Percentiles rank a stretch among this genome's conserved stretches.
phyloP scores from a whole-genome alignment of 2,888 invertebrate genomes.

The Dynastes tityus region DNA sequence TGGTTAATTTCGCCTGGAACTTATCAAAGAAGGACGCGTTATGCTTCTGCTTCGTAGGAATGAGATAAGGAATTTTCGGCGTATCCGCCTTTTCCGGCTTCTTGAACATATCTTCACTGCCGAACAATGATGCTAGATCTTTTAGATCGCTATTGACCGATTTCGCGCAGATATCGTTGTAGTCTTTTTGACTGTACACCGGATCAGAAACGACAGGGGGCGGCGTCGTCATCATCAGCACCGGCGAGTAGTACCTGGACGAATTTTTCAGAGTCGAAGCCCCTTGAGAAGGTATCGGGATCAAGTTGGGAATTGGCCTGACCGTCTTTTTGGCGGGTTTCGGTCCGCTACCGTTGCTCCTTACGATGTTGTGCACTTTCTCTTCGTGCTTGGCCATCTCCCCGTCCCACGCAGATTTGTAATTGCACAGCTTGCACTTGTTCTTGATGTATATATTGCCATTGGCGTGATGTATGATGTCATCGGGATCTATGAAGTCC shows the following conservation, averaged over 20 bases:
- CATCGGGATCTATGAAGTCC: conserved; percentile 73
- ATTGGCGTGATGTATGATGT: conserved; percentile 69
- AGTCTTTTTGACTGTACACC: conserved; percentile 69
- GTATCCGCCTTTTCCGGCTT: conserved; percentile 49
- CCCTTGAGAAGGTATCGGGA: conserved; percentile 74
- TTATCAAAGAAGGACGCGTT: conserved; percentile 88
- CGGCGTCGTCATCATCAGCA: conserved; percentile 45
- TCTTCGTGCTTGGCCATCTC: conserved; percentile 74
- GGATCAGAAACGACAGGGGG: conserved; percentile 61
- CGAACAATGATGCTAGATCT: conserved; percentile 73
- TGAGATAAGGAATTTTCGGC: conserved; percentile 65
- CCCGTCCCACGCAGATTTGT: conserved; percentile 74
- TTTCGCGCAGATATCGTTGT: conserved; percentile 70
- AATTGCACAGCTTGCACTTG: conserved; percentile 74
- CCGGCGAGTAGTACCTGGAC: conserved; percentile 41
- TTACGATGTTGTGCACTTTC: conserved; percentile 69
- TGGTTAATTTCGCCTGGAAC: conserved; percentile 81
- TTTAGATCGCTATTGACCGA: conserved; percentile 72
- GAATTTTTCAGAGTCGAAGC: conserved; percentile 40
- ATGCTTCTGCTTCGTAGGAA: conserved; percentile 70
- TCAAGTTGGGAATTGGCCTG: conserved; percentile 83
- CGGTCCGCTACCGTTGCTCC: conserved; percentile 55
- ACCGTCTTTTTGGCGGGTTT: conserved; percentile 67
- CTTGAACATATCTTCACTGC: conserved; percentile 68
- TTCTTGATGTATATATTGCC: conserved; percentile 70